Evolutionary conservation across 2,888 invertebrate genomes (phyloP).

Genomic region (Perdita meconis): DNA sequence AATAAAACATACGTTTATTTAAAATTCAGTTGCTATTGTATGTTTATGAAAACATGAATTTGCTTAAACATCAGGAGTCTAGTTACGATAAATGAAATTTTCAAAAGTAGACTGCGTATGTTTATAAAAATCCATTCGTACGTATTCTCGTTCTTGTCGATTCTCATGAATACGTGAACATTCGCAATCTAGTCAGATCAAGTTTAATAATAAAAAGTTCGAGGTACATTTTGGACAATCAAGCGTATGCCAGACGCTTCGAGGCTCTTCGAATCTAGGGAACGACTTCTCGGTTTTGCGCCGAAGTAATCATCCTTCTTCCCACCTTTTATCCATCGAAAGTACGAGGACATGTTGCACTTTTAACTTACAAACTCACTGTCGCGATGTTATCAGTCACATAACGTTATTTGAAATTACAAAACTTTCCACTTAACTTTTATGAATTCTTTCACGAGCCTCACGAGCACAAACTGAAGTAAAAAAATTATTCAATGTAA

Average conservation of each 20-base stretch:
- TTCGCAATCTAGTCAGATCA: not conserved
- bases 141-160: no score
- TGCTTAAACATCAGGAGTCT: no score
- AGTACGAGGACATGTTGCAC: slow-evolving; percentile 87
- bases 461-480: not conserved
- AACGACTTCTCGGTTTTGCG: slow-evolving; percentile 89
- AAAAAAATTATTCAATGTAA: not conserved
- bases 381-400: slow-evolving; percentile 33
- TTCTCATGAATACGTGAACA: no score
- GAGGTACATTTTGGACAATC: slow-evolving; percentile 86
- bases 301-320: slow-evolving; percentile 86
- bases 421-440: not conserved
- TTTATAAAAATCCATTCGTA: no score
- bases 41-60: no score
- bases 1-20: no score
- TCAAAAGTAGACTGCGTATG: no score
- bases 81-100: no score
- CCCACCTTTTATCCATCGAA: slow-evolving; percentile 89
- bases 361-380: slow-evolving; percentile 26
- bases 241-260: slow-evolving; percentile 89
- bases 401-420: slow-evolving; percentile 14
- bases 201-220: not conserved
- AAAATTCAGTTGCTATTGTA: no score
- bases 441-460: not conserved
- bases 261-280: slow-evolving; percentile 89